Conservation (phyloP, 2,797 vertebrate genomes). For the Pipistrellus kuhlii region DNA sequence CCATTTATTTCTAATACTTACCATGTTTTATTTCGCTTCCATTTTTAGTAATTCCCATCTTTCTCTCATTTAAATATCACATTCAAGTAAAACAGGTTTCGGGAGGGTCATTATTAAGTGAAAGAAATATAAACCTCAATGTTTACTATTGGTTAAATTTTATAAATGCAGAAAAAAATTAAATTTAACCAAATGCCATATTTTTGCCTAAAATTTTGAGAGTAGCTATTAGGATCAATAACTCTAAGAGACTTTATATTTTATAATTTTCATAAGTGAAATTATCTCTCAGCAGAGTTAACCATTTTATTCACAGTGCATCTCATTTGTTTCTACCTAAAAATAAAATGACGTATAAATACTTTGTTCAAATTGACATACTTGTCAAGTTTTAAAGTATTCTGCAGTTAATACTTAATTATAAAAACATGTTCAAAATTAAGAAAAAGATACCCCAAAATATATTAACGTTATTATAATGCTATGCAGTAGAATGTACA, state of each 20-base stretch:
- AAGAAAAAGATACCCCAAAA: not conserved
- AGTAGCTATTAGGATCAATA: slow-evolving; percentile 10
- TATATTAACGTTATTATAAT: slow-evolving; percentile 37
- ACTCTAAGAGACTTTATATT: not conserved
- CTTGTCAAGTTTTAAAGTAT: not conserved
- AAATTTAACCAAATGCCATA: slow-evolving; percentile 34
- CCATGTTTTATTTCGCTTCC: not conserved
- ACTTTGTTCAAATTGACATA: slow-evolving; percentile 28
- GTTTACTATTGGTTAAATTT: not conserved
- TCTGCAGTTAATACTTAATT: slow-evolving; percentile 25
- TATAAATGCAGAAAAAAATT: slow-evolving; percentile 39
- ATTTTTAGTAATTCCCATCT: slow-evolving; percentile 45
- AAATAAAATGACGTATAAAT: slow-evolving; percentile 36
- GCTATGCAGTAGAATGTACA: not conserved
- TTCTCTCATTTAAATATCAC: slow-evolving; percentile 11
- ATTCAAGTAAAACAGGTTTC: not conserved
- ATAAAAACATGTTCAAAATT: slow-evolving; percentile 33
- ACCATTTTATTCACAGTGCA: slow-evolving; percentile 10
- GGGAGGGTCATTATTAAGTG: not conserved
- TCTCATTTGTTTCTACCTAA: slow-evolving; percentile 38
- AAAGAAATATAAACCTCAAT: slow-evolving; percentile 25
- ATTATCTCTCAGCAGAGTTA: slow-evolving; percentile 33
- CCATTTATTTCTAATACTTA: not conserved
- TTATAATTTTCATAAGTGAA: slow-evolving; percentile 45
- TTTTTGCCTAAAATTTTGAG: not conserved